Evolutionary conservation across 2,797 vertebrate species (phyloP).

Genomic region (Morus bassanus): DNA sequence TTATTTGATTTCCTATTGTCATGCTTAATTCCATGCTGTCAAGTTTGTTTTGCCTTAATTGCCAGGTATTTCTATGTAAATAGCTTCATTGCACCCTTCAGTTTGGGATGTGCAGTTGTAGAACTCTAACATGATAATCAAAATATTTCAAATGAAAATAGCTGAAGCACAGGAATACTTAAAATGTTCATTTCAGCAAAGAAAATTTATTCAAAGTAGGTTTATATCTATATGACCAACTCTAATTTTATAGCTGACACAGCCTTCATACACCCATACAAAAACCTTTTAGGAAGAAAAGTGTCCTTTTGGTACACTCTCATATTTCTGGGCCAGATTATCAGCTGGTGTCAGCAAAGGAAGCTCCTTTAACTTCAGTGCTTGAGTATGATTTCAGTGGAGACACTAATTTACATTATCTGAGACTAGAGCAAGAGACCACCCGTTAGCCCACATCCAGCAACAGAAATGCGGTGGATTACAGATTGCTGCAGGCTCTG

Average conservation of each 20-base stretch:
- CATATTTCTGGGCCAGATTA: neutral
- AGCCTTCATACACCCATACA: neutral
- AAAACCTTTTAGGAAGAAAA: neutral
- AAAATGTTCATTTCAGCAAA: neutral
- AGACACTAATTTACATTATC: neutral
- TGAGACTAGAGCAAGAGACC: neutral
- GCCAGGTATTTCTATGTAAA: neutral
- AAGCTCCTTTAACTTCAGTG: neutral
- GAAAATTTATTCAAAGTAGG: neutral
- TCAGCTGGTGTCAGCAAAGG: neutral
- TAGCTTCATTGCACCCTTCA: neutral
- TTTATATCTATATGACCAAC: neutral
- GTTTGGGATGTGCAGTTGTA: neutral
- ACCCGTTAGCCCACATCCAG: neutral
- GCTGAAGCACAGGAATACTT: neutral
- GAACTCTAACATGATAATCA: neutral
- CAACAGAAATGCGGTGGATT: neutral
- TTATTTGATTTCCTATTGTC: neutral
- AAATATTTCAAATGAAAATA: neutral
- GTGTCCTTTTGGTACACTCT: neutral
- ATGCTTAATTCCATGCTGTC: neutral
- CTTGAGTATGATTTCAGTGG: neutral
- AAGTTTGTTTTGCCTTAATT: neutral
- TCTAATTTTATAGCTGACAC: neutral
- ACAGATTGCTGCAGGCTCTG: neutral